Evolutionary conservation across 1,140 invertebrate genomes (phyloP).

Genomic region (Hyposmocoma kahamanoa): DNA sequence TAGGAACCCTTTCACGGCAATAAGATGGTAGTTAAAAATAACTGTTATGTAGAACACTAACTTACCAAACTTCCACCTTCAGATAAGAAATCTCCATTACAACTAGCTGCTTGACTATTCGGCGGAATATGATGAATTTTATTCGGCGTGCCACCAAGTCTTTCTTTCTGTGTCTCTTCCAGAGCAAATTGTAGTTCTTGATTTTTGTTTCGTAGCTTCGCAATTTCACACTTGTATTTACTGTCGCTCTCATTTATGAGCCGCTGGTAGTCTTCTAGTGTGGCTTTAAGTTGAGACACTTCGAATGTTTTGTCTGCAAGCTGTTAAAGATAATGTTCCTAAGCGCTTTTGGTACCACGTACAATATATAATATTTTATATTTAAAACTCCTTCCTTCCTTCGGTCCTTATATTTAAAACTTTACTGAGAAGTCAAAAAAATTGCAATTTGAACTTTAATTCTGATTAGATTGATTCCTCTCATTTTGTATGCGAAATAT

Average conservation of each 20-base stretch:
- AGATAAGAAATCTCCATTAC: slow-evolving; percentile 68
- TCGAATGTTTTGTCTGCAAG: slow-evolving; percentile 84
- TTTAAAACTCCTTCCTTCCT: no score
- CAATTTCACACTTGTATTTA: slow-evolving; percentile 70
- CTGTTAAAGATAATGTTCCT: slow-evolving; percentile 61
- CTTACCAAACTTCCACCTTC: slow-evolving; percentile 69
- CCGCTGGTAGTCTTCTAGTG: slow-evolving; percentile 79
- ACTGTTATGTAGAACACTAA: no score
- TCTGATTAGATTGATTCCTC: no score
- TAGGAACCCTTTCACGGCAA: no score
- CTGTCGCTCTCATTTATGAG: slow-evolving; percentile 77
- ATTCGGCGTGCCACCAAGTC: slow-evolving; percentile 47
- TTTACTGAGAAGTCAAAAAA: no score
- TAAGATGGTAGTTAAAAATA: no score
- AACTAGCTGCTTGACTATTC: slow-evolving; percentile 51
- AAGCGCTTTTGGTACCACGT: no score
- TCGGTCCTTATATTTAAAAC: no score
- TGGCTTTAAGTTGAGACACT: slow-evolving; percentile 78
- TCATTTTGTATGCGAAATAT: no score
- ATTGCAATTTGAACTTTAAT: no score
- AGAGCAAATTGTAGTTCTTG: slow-evolving; percentile 69
- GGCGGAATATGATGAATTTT: slow-evolving; percentile 35
- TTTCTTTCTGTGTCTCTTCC: slow-evolving; percentile 53
- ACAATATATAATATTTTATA: no score
- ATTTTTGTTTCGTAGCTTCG: slow-evolving; percentile 72